Percentiles rank a stretch among this genome's conserved stretches.
phyloP scores from a whole-genome alignment of 2,113 vertebrate species.

The Butorides virescens region DNA sequence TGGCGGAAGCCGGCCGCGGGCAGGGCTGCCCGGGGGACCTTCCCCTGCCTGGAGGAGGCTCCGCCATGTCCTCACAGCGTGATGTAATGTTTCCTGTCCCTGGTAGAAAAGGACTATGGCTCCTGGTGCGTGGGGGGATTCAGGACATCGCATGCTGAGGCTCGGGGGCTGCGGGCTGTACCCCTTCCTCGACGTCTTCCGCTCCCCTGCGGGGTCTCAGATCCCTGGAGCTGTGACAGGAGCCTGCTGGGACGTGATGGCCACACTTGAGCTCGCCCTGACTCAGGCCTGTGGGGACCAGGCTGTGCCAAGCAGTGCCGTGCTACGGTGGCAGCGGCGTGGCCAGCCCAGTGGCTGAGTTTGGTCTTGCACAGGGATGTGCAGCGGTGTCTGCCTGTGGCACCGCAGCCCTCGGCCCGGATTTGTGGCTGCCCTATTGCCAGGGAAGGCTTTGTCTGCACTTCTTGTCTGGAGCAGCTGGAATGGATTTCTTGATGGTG shows the following conservation, averaged over 20 bases:
- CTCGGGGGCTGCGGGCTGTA: not conserved
- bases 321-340: accelerated
- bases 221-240: not conserved
- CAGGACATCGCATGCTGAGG: not conserved
- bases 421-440: not conserved
- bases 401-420: accelerated
- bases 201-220: not conserved
- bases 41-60: not conserved
- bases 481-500: not conserved
- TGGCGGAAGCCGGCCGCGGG: not conserved
- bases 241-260: not conserved
- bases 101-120: not conserved
- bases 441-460: not conserved
- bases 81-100: not conserved
- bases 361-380: not conserved
- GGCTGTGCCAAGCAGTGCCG: not conserved
- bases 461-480: not conserved
- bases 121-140: not conserved
- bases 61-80: not conserved
- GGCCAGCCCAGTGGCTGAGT: not conserved
- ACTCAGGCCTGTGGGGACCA: not conserved
- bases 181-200: accelerated
- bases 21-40: not conserved
- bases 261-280: accelerated
- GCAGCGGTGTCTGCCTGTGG: accelerated